Evolutionary conservation across 2,113 vertebrate species (phyloP), one percentile per base, ranked within the genome.

Genomic region (Otus sunia): DNA sequence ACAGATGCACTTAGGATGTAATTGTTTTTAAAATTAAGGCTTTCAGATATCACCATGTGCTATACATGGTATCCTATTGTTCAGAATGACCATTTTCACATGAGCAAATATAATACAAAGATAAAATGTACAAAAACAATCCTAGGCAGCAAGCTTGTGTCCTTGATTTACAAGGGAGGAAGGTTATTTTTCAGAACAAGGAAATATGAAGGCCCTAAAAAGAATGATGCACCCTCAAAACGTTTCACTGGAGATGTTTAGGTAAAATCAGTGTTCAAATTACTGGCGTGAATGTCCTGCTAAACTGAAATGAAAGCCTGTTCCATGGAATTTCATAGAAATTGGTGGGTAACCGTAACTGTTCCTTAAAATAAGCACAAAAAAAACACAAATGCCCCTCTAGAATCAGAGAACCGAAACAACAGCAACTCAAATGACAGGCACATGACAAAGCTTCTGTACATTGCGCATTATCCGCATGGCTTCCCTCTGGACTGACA

Each of bases 1-100:
- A 81, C 43, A 64, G 73, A 87, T 56, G 79, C 81, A 86, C 16
- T 90, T 78, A 56, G 53, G 49, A 66, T 58, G 71, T 53, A 67
- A 72, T 66, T 93, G 66, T 47, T 88, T 91, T 37, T 49, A 69
- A 95, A 93, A 88, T 90, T 21, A 82, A 93, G 62, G 90, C 37
- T 93, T 91, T 93, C 56, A 62, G 79, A 15, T 63, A 25, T 56
- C 52, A 72, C 39, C 49, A 47, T 37, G 88, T 79, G 67, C 67
- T 69, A 11, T 63, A 30, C 12, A 6, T 49, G 67, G 62, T 64
- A 72, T 79, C 66, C 71, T 26, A 4, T 66, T 82, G 85, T 79
- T 92, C 81, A 69, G 63, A 93, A 83, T 53, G 52, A 52, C 34
- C 41, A 13, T 83, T 95, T 87, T 62, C 77, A 86, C 60, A 32